Evolutionary conservation across 2,113 vertebrate genomes (phyloP).

Genomic region (Lanius collurio): DNA sequence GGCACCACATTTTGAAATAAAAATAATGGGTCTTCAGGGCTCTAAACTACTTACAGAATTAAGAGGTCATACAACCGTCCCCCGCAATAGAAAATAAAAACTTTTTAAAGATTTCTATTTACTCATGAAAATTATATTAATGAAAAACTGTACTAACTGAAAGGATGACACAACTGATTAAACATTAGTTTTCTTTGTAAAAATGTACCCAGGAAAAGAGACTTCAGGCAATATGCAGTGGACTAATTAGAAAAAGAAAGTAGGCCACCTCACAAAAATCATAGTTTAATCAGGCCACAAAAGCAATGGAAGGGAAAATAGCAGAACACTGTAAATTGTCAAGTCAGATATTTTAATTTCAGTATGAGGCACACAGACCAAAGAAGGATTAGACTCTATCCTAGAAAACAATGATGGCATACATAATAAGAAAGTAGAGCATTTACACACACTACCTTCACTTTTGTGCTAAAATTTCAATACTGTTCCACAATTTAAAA

Average conservation of each 20-base stretch:
- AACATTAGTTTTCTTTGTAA: not conserved
- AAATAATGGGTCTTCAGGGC: not conserved
- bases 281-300: conserved; percentile 10
- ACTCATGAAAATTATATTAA: not conserved
- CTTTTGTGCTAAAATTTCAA: not conserved
- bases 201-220: not conserved
- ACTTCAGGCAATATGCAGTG: not conserved
- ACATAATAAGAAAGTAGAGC: not conserved
- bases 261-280: conserved; percentile 11
- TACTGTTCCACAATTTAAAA: not conserved
- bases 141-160: not conserved
- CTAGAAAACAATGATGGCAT: not conserved
- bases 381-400: not conserved
- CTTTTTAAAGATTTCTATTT: not conserved
- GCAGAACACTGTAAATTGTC: not conserved
- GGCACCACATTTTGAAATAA: not conserved
- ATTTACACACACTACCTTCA: not conserved
- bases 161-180: not conserved
- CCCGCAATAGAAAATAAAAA: not conserved
- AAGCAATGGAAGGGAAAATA: not conserved
- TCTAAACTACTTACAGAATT: not conserved
- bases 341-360: conserved; percentile 18
- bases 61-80: not conserved
- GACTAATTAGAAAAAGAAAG: conserved; percentile 34
- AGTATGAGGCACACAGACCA: not conserved